Evolutionary conservation across 2,797 vertebrate genomes (phyloP), one percentile per base, ranked within the genome.

Genomic region (Benthosema pterotum): DNA sequence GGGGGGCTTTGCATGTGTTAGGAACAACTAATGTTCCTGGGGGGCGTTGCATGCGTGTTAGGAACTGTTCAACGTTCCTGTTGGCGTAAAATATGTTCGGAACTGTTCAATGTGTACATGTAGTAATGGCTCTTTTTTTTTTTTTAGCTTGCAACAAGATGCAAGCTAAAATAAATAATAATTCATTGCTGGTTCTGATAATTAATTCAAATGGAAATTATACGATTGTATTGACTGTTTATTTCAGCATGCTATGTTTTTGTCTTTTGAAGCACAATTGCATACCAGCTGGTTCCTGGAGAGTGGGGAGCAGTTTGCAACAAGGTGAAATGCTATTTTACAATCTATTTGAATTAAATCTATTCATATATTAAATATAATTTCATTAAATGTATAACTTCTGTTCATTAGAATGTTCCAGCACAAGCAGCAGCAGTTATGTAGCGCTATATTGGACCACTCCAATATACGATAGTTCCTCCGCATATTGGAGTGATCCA

Each of bases 181-280:
- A 50, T 50, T 15, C 18, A 16, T 14, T 50, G 11, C 48, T 50
- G 18, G 15, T 50, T 15, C 9, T 50, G 48, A 50, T 16, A 50
- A 16, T 28, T 28, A 50, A 50, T 50, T 50, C 11, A 50, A 50
- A 50, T 50, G 18, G 15, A 15, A 7, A 15, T 17, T 15, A 50
- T 13, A n/a, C 16, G 18, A 50, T 14, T 14, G 15, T 16, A 17
- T 50, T 15, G 8, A 17, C 18, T 11, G 48, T 50, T 13, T 50
- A 50, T 50, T 50, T 50, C 48, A 50, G 48, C 18, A 18, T 50
- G 48, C 18, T 50, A 18, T 50, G 14, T 50, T 50, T 50, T 11
- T 50, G 6, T 50, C 18, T 50, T 50, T 50, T 11, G 48, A 16
- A 50, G 48, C 6, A 16, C 48, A 50, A 50, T 50, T 18, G 48